Conservation (phyloP, 2,797 vertebrate genomes). For the Alca torda region DNA sequence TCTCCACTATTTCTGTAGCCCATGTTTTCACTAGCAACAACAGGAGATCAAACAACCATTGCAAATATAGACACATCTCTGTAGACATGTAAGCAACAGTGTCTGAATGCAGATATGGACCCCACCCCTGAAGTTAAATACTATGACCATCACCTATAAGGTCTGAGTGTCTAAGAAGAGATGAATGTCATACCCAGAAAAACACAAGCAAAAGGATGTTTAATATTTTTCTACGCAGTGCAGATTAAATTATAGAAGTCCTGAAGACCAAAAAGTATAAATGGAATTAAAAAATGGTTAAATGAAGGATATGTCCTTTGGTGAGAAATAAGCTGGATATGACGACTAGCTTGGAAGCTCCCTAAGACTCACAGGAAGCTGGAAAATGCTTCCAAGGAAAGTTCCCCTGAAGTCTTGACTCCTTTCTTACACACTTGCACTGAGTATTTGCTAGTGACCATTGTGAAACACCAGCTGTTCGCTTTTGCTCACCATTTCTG, state of each 20-base stretch:
- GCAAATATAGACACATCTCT: not conserved
- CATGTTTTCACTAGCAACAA: not conserved
- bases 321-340: not conserved
- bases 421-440: not conserved
- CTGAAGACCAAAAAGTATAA: not conserved
- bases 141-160: not conserved
- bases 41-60: not conserved
- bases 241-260: not conserved
- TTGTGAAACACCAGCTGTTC: not conserved
- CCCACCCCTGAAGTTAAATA: not conserved
- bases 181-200: not conserved
- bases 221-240: not conserved
- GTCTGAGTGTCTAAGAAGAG: not conserved
- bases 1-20: not conserved
- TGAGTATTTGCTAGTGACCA: not conserved
- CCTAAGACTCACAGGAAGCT: not conserved
- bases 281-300: not conserved
- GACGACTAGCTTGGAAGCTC: not conserved
- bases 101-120: not conserved
- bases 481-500: not conserved
- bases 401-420: not conserved
- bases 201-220: not conserved
- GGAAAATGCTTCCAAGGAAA: not conserved
- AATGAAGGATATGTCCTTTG: not conserved
- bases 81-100: not conserved